Percentiles rank a stretch among this genome's conserved stretches.
Evolutionary conservation across 2,113 vertebrate genomes (phyloP).

Genomic region (Macaca nemestrina): DNA sequence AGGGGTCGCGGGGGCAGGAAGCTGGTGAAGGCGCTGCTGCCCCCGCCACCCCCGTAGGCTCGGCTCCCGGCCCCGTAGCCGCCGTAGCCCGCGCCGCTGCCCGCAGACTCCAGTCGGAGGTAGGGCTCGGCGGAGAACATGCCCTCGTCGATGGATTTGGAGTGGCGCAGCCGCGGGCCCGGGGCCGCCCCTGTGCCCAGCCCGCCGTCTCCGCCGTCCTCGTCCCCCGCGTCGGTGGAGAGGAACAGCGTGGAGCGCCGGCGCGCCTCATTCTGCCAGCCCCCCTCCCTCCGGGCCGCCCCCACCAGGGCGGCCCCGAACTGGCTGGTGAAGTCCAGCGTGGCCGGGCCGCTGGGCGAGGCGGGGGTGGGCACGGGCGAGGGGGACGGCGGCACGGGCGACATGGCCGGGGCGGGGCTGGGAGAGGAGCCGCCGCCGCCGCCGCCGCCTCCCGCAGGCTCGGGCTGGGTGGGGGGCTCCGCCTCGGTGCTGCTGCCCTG

Average conservation of each 20-base stretch:
- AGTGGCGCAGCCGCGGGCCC: slow-evolving; percentile 89
- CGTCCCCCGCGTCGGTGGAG: slow-evolving; percentile 89
- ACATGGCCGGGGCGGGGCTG: slow-evolving; percentile 82
- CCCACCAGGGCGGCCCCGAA: slow-evolving; percentile 95
- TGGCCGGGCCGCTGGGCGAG: slow-evolving; percentile 82
- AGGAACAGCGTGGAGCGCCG: slow-evolving; percentile 93
- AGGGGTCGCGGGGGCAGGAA: slow-evolving; percentile 86
- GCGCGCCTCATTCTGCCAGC: slow-evolving; percentile 92
- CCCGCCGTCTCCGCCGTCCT: slow-evolving; percentile 63
- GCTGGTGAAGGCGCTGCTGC: slow-evolving; percentile 82
- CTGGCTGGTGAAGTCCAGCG: slow-evolving; percentile 93
- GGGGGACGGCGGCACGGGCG: slow-evolving; percentile 85
- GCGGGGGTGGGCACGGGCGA: slow-evolving; percentile 83
- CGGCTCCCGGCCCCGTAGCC: slow-evolving; percentile 78
- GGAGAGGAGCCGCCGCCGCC: slow-evolving; percentile 76
- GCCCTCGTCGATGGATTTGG: slow-evolving; percentile 96
- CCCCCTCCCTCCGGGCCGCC: slow-evolving; percentile 91
- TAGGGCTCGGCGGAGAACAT: slow-evolving; percentile 94
- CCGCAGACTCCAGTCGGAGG: slow-evolving; percentile 90
- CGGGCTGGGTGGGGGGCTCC: slow-evolving; percentile 79
- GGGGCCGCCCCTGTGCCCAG: slow-evolving; percentile 75
- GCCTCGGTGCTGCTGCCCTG: slow-evolving; percentile 96
- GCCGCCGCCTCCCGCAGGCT: slow-evolving; percentile 74
- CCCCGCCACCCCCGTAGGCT: slow-evolving; percentile 89
- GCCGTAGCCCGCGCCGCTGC: slow-evolving; percentile 54